Base-by-base conservation (phyloP, 2,113 vertebrate species). In the Ploceus nigricollis region DNA sequence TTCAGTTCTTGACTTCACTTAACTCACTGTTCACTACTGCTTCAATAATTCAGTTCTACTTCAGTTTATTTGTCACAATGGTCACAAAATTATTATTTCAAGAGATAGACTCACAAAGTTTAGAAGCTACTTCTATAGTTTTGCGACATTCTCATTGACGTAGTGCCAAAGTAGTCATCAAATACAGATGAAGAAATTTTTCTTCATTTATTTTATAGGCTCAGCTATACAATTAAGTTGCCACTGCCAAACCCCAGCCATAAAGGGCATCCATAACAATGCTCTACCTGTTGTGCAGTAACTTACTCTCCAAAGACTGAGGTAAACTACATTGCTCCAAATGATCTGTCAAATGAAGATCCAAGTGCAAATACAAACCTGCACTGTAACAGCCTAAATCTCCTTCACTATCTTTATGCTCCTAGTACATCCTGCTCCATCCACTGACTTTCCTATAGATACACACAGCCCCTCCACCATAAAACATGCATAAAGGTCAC, bases 231-330 rank as follows among this genome's bases (percentile, higher is more conserved):
- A 76, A 53, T 48, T 44, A 87, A 82, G 25, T 35, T 79, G n/a
- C 19, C 17, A n/a, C 44, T 47, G 28, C 15, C 0, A 1, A 91
- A 68, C 2, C 6, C 18, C 13, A 7, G 24, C 21, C 0, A 1
- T 2, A 54, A 50, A 27, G 15, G 19, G 8, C 7, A 45, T 23
- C 40, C 11, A 47, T 54, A 78, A 70, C 11, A 89, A 40, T 25
- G 27, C 21, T 40, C 18, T 31, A 48, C 7, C 15, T 83, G 33
- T 42, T 87, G 42, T 81, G 39, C 30, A 75, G 42, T 50, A 75
- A 70, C 19, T 39, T 66, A 78, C 13, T 64, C 39, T 60, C 64
- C 48, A 53, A 68, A 82, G 30, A 89, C 56, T 9, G 2, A 68
- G 23, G 12, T 30, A 21, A 22, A 47, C 28, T 15, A 40, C 7